These are phyloP conservation scores for Amniataba percoides DNA, from an alignment of 2,797 vertebrate genomes.

Conservation along the genomic window DNA sequence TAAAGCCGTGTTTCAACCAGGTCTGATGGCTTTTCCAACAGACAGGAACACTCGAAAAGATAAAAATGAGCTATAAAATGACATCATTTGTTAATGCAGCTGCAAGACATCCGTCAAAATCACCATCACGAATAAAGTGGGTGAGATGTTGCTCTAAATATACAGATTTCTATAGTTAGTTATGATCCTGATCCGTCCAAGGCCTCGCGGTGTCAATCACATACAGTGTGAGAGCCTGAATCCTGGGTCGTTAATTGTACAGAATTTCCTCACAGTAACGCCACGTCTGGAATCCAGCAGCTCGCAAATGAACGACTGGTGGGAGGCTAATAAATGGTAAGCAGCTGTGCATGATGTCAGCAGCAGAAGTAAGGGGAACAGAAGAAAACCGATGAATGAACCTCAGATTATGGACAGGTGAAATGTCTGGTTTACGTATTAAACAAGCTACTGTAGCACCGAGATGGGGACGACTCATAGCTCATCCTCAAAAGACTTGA, in stretches of 20 bases:
- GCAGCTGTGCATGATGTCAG: constrained; percentile 65
- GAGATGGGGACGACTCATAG: too few relatives aligned
- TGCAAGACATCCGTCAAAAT: constrained; percentile 1
- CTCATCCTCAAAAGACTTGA: too few relatives aligned
- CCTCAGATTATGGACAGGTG: not conserved
- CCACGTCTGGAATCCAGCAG: constrained; percentile 52
- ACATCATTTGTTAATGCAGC: constrained; percentile 6
- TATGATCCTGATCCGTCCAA: constrained; percentile 9
- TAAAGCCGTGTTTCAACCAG: constrained; percentile 26
- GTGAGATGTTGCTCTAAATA: constrained; percentile 2
- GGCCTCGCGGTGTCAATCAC: constrained; percentile 19
- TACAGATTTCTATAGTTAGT: not conserved
- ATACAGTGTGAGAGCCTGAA: constrained; percentile 13
- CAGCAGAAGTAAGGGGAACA: constrained; percentile 11
- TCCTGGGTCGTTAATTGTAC: constrained; percentile 48
- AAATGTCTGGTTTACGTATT: not conserved
- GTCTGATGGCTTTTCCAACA: constrained; percentile 31
- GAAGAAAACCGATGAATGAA: not conserved
- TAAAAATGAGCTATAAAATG: constrained; percentile 11
- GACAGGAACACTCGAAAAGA: constrained; percentile 2
- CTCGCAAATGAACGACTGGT: constrained; percentile 55
- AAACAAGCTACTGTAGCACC: not conserved
- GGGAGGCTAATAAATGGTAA: constrained; percentile 65
- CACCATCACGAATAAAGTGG: not conserved
- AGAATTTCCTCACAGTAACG: constrained; percentile 40